A percentile compares a stretch with the other conserved stretches of the same genome.
These are phyloP conservation scores for Ophion ellenae DNA, from an alignment of 2,888 invertebrate genomes.

Conservation along the genomic window DNA sequence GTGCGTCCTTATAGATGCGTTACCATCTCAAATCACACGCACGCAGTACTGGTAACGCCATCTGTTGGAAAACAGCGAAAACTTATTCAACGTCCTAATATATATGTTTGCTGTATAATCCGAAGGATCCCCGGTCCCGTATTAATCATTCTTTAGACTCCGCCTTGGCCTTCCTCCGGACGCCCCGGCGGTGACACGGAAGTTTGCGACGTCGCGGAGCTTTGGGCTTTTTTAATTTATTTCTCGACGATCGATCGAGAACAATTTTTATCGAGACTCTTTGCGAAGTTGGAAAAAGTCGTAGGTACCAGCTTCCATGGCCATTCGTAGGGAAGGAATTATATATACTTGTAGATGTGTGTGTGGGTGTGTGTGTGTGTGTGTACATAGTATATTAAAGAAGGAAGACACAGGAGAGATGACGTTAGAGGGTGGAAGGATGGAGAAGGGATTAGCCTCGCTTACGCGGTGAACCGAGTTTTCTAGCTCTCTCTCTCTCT, in stretches of 20 bases:
- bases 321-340: conserved; percentile 37
- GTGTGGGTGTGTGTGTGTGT: not conserved
- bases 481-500: conserved; percentile 41
- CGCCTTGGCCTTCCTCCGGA: not conserved
- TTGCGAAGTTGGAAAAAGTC: conserved; percentile 44
- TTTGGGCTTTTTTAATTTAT: no score
- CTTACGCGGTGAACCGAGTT: conserved; percentile 62
- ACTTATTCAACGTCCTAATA: no score
- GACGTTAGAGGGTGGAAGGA: not conserved
- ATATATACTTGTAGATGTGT: not conserved
- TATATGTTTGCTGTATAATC: conserved; percentile 6
- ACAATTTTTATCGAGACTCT: conserved; percentile 55
- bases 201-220: no score
- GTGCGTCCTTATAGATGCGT: no score
- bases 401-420: conserved; percentile 38
- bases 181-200: no score
- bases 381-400: conserved; percentile 9
- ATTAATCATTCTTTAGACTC: conserved; percentile 13
- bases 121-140: not conserved
- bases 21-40: no score
- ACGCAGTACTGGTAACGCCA: no score
- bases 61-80: no score
- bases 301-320: conserved; percentile 24
- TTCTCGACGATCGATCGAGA: conserved; percentile 47
- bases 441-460: conserved; percentile 55